Evolutionary conservation across 2,797 vertebrate species (phyloP).

Genomic region (Chromis chromis): DNA sequence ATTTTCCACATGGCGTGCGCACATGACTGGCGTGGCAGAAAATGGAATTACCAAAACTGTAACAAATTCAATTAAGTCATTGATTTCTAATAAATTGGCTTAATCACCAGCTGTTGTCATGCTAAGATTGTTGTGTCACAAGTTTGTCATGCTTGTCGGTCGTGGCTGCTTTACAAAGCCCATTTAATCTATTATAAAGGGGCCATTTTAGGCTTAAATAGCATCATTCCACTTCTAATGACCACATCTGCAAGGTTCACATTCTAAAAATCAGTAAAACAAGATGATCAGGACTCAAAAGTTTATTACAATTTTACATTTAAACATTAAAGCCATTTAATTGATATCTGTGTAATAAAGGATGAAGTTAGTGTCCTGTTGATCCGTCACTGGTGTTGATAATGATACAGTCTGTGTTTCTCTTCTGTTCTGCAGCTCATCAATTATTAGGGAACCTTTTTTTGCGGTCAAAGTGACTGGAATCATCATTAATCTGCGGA

Average conservation of each 20-base stretch:
- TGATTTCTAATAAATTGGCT: conserved; percentile 84
- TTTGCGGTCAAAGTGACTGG: conserved; percentile 73
- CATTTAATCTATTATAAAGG: conserved; percentile 51
- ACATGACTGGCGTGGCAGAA: conserved; percentile 73
- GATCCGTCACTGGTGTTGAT: conserved; percentile 41
- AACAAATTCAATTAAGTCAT: conserved; percentile 83
- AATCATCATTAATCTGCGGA: conserved; percentile 75
- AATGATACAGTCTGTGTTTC: conserved; percentile 40
- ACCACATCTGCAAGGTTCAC: conserved; percentile 16
- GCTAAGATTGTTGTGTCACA: conserved; percentile 80
- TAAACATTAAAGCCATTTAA: conserved; percentile 50
- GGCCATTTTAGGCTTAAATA: conserved; percentile 26
- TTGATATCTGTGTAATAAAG: conserved; percentile 45
- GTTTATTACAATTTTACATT: conserved; percentile 76
- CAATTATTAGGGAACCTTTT: conserved; percentile 70
- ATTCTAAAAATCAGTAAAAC: conserved; percentile 26
- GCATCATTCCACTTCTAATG: conserved; percentile 30
- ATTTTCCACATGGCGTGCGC: conserved; percentile 69
- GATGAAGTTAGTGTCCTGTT: conserved; percentile 23
- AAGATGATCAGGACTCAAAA: conserved; percentile 50
- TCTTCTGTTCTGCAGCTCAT: conserved; percentile 43
- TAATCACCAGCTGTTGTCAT: conserved; percentile 84
- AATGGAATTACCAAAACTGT: conserved; percentile 80
- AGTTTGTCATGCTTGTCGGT: conserved; percentile 83
- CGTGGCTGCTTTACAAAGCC: conserved; percentile 72